Evolutionary conservation across 2,888 invertebrate genomes (phyloP).

Genomic region (Sipha maydis): DNA sequence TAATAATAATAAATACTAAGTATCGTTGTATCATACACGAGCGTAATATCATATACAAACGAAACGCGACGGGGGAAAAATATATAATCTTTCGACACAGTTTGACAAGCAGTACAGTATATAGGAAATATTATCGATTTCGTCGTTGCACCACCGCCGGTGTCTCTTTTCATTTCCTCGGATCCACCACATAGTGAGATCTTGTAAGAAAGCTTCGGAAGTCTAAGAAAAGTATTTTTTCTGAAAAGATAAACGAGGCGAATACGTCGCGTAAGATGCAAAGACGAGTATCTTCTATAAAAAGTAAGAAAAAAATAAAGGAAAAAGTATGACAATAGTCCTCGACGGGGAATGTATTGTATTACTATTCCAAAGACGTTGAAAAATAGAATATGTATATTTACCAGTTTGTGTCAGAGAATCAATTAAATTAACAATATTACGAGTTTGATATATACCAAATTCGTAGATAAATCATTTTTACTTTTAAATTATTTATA

Average conservation of each 20-base stretch:
- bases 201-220: constrained; percentile 1
- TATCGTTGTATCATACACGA: background rate
- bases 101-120: background rate
- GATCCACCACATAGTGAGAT: background rate
- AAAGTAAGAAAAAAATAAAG: background rate
- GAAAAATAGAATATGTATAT: background rate
- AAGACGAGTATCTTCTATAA: background rate
- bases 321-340: background rate
- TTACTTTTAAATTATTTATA: too few relatives aligned
- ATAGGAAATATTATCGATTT: background rate
- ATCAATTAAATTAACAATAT: background rate
- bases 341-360: background rate
- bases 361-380: background rate
- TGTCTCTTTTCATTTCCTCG: constrained; percentile 3
- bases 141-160: background rate
- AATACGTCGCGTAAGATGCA: background rate
- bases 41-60: too few relatives aligned
- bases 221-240: background rate
- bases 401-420: background rate
- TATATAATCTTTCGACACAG: background rate
- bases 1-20: background rate
- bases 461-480: background rate
- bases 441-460: too few relatives aligned
- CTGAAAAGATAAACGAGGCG: constrained; percentile 15
- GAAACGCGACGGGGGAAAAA: background rate